Conservation (phyloP, 2,797 vertebrate species). For the Carapus acus region DNA sequence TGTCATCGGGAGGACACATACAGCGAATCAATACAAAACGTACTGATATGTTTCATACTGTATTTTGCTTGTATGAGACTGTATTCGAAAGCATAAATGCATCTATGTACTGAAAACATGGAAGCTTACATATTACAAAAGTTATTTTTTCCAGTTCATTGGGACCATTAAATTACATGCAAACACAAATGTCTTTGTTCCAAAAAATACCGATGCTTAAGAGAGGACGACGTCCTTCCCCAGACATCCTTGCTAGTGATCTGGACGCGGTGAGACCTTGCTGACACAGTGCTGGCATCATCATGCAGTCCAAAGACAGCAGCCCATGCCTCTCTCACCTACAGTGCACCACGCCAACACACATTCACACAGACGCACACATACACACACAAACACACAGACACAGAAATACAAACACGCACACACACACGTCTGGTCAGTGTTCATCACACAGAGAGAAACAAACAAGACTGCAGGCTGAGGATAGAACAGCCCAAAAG, state of each 20-base stretch:
- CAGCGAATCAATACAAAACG: too few relatives aligned
- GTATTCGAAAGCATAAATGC: too few relatives aligned
- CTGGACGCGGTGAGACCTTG: not conserved
- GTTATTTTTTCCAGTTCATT: too few relatives aligned
- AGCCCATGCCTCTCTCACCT: not conserved
- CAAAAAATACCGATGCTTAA: too few relatives aligned
- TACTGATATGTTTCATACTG: too few relatives aligned
- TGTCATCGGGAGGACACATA: too few relatives aligned
- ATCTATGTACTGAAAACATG: too few relatives aligned
- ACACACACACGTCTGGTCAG: not conserved
- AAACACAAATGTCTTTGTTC: too few relatives aligned
- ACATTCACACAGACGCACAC: conserved; percentile 9
- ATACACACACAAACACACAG: conserved; percentile 10
- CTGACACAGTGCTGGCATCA: conserved; percentile 3
- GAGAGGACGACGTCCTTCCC: conserved; percentile 19
- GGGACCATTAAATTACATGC: too few relatives aligned
- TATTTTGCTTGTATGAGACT: too few relatives aligned
- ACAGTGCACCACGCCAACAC: conserved; percentile 12
- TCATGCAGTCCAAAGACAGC: conserved; percentile 12
- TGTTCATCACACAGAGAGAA: conserved; percentile 1
- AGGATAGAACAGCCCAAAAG: conserved; percentile 2
- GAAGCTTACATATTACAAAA: too few relatives aligned
- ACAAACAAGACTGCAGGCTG: too few relatives aligned
- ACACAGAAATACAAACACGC: conserved; percentile 1
- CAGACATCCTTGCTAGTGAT: conserved; percentile 3